Base-by-base conservation (phyloP, 2,888 invertebrate genomes). In the Hemaris fuciformis region DNA sequence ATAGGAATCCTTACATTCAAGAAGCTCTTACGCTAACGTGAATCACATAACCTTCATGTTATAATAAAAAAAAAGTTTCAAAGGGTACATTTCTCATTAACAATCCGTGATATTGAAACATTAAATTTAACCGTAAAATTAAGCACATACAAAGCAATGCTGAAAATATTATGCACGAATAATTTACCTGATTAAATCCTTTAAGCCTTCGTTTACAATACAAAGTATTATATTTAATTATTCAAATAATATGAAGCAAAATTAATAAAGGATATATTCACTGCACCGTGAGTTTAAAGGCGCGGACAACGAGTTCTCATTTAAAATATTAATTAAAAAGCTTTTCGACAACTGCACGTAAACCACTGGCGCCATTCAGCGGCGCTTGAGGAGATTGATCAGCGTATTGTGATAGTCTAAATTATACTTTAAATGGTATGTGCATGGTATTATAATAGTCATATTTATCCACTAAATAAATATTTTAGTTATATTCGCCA, bases 261-360 rank as follows among this genome's bases (percentile, higher is more conserved):
- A 53, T 53, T 27, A 31, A 53, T 53, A 20, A 53, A 18, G 18
- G 53, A 15, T 46, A 46, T 23, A 13, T 18, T 53, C 18, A 18
- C 10, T 15, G 53, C 53, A 53, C 15, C 53, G 53, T 53, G 53
- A 53, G 15, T 18, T 18, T 31, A 53, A 31, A 53, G 18, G 8
- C 53, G 31, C 18, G 18, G 27, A 31, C 53, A 53, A 18, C 53
- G 53, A 53, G 53, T 18, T 53, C 15, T 31, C 53, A 53, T 53
- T 53, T 53, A 31, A 31, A 53, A 53, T 53, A 53, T 53, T 53
- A 31, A 53, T 53, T 53, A 53, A 53, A 53, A 53, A 27, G 18
- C 27, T 31, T 31, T 53, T 53, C 53, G 31, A 31, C 27, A 53
- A 53, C 27, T 53, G 53, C 31, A 53, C 31, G 15, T 31, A 18